These are phyloP conservation scores for Dinomys branickii DNA, from an alignment of 2,113 vertebrate species.

Conservation along the genomic window DNA sequence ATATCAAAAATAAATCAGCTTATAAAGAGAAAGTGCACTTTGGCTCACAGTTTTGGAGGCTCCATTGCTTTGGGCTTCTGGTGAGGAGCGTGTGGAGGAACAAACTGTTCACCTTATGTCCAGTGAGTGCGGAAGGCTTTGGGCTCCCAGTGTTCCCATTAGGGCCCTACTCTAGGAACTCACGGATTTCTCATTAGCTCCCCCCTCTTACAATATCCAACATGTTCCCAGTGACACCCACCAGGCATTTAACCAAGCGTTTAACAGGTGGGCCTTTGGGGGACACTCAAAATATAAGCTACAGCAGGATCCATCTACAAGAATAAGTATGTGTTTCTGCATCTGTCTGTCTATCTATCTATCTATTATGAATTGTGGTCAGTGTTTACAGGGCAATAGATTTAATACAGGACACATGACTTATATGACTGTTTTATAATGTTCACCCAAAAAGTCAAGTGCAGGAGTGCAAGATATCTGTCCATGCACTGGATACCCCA, in stretches of 20 bases:
- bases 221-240: neutral
- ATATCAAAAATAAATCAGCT: neutral
- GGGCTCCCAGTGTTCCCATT: neutral
- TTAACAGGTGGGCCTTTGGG: neutral
- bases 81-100: neutral
- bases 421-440: too few species aligned
- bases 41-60: neutral
- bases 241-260: neutral
- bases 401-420: too few species aligned
- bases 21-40: neutral
- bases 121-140: neutral
- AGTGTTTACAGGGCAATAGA: too few species aligned
- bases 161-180: too few species aligned
- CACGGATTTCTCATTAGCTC: neutral
- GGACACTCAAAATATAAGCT: neutral
- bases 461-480: too few species aligned
- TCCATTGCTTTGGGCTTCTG: neutral
- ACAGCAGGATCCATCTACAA: neutral
- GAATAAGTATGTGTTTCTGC: neutral
- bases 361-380: too few species aligned
- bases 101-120: neutral
- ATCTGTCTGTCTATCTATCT: too few species aligned
- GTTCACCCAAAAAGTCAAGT: too few species aligned
- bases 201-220: neutral
- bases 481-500: too few species aligned